phyloP scores from a whole-genome alignment of 2,797 vertebrate species.

The Lutjanus campechanus region DNA sequence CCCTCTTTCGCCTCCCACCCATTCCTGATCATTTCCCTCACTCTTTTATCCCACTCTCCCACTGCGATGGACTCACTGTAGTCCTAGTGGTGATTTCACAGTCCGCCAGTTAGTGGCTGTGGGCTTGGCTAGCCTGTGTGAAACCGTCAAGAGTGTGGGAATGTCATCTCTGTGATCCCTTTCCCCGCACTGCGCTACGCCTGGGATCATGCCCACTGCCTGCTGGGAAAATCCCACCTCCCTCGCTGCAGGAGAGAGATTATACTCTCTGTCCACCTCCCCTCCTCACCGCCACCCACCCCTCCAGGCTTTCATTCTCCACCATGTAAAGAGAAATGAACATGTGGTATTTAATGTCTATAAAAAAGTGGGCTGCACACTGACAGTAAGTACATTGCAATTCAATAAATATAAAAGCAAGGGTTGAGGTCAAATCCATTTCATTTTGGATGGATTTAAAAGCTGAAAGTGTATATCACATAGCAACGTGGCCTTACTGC shows the following conservation, averaged over 20 bases:
- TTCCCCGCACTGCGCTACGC: slow-evolving; percentile 53
- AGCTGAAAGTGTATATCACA: slow-evolving; percentile 36
- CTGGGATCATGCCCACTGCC: slow-evolving; percentile 74
- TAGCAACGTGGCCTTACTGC: slow-evolving; percentile 26
- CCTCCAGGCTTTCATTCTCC: slow-evolving; percentile 40
- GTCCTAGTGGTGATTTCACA: slow-evolving; percentile 73
- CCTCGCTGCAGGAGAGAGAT: slow-evolving; percentile 72
- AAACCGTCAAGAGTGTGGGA: slow-evolving; percentile 74
- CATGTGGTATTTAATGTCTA: slow-evolving; percentile 47
- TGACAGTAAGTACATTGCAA: slow-evolving; percentile 25
- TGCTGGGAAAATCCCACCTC: slow-evolving; percentile 78
- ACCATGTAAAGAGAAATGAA: slow-evolving; percentile 39
- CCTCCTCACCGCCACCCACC: slow-evolving; percentile 28
- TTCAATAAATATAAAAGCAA: slow-evolving; percentile 56
- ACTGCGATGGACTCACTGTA: slow-evolving; percentile 60
- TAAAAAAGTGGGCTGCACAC: slow-evolving; percentile 44
- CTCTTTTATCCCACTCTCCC: slow-evolving; percentile 56
- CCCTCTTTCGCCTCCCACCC: slow-evolving; percentile 12
- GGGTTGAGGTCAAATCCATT: slow-evolving; percentile 59
- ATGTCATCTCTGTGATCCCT: slow-evolving; percentile 80
- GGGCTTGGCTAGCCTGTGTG: slow-evolving; percentile 60
- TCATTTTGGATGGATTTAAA: slow-evolving; percentile 60
- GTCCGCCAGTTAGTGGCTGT: slow-evolving; percentile 55
- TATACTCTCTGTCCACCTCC: slow-evolving; percentile 57
- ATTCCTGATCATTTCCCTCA: slow-evolving; percentile 35